Conservation (phyloP, 1,140 invertebrate genomes). For the Macrobrachium rosenbergii region DNA sequence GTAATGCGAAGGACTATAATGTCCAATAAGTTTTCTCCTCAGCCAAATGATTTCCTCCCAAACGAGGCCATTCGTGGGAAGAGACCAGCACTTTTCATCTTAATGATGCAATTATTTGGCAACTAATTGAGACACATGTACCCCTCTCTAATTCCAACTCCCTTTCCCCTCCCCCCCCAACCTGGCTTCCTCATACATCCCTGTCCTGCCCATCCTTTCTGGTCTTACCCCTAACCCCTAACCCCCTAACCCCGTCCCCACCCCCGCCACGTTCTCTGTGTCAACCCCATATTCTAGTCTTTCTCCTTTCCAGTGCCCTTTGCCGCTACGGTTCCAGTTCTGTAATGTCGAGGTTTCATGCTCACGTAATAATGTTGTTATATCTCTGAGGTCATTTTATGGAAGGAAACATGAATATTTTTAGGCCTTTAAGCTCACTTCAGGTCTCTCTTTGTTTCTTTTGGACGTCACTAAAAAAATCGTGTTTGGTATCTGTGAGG, state of each 20-base stretch:
- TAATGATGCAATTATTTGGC: conserved; percentile 61
- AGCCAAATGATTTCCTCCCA: conserved; percentile 49
- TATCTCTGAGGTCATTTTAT: too few species aligned
- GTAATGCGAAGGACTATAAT: background rate
- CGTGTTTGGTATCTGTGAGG: too few species aligned
- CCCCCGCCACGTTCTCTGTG: background rate
- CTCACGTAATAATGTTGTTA: too few species aligned
- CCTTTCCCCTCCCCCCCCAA: background rate
- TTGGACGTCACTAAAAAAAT: too few species aligned
- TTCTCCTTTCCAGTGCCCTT: background rate
- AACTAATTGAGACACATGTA: conserved; percentile 60
- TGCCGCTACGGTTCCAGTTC: background rate
- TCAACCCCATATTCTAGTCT: background rate
- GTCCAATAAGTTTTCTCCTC: conserved; percentile 25
- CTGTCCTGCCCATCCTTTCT: background rate
- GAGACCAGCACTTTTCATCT: conserved; percentile 61
- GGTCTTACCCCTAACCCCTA: background rate
- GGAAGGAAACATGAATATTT: too few species aligned
- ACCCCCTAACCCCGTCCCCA: background rate
- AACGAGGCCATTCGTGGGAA: conserved; percentile 49
- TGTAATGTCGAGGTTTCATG: too few species aligned
- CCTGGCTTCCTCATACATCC: background rate
- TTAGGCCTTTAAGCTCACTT: too few species aligned
- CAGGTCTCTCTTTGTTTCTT: too few species aligned
- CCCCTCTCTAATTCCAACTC: background rate